Evolutionary conservation across 2,113 vertebrate species (phyloP).

Genomic region (Montifringilla adamsi): DNA sequence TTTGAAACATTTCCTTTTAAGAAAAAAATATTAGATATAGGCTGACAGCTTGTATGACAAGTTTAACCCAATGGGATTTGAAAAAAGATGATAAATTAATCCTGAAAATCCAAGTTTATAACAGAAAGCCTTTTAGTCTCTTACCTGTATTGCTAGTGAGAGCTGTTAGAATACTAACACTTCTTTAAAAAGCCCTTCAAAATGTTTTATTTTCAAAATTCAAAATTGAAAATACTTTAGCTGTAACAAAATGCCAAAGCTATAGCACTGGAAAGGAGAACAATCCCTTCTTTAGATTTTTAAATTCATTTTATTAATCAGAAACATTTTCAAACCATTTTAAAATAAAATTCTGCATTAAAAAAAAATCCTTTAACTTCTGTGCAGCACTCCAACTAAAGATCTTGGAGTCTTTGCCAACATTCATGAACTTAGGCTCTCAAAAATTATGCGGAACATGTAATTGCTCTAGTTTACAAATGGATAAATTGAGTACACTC

Average conservation of each 20-base stretch:
- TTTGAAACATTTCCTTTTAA: slow-evolving; percentile 4
- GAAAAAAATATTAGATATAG: not conserved
- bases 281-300: not conserved
- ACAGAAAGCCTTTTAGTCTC: not conserved
- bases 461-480: not conserved
- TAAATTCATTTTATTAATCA: not conserved
- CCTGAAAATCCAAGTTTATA: slow-evolving; percentile 58
- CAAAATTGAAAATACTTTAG: not conserved
- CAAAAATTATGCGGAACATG: not conserved
- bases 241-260: not conserved
- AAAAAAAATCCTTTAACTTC: not conserved
- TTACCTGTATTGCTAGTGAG: not conserved
- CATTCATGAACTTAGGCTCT: not conserved
- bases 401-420: not conserved
- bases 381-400: not conserved
- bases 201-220: slow-evolving; percentile 20
- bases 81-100: slow-evolving; percentile 58
- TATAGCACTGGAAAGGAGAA: not conserved
- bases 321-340: not conserved
- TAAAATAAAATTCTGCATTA: not conserved
- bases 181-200: not conserved
- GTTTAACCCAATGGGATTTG: slow-evolving; percentile 52
- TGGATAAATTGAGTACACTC: not conserved
- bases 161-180: not conserved
- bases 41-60: slow-evolving; percentile 51